Conservation (phyloP, 2,797 vertebrate species). For the Typhlichthys eigenmanni region DNA sequence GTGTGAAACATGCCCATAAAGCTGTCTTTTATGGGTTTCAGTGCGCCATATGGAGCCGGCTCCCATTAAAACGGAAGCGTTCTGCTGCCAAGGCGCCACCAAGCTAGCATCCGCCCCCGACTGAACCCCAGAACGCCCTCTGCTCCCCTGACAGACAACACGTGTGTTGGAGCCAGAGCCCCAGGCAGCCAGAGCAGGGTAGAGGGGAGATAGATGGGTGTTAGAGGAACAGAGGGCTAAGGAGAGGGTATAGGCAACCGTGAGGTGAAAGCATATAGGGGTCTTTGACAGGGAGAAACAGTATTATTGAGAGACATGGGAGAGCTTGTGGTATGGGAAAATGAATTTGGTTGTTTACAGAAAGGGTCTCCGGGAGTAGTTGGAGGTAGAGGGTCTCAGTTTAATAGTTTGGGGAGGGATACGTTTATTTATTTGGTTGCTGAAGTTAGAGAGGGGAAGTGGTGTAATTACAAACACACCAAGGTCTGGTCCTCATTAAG, state of each 20-base stretch:
- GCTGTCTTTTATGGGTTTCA: slow-evolving; percentile 68
- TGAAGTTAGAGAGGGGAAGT: slow-evolving; percentile 69
- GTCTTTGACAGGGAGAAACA: too few species aligned
- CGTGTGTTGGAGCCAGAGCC: slow-evolving; percentile 68
- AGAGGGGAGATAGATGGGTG: slow-evolving; percentile 36
- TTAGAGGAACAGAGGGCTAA: background rate
- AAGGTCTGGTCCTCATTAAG: slow-evolving; percentile 75
- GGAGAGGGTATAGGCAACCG: background rate
- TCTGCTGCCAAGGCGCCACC: slow-evolving; percentile 69
- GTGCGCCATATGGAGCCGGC: slow-evolving; percentile 74
- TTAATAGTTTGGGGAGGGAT: slow-evolving; percentile 33
- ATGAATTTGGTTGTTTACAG: too few species aligned
- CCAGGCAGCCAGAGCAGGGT: slow-evolving; percentile 42
- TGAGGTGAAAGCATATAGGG: slow-evolving; percentile 16
- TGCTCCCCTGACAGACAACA: slow-evolving; percentile 69
- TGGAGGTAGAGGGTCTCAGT: slow-evolving; percentile 29
- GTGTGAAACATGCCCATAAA: slow-evolving; percentile 84
- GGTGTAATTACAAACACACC: slow-evolving; percentile 75
- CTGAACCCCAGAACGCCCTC: slow-evolving; percentile 58
- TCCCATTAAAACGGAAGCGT: slow-evolving; percentile 73
- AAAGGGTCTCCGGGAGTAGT: slow-evolving; percentile 20
- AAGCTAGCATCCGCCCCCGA: slow-evolving; percentile 60
- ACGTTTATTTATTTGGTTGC: slow-evolving; percentile 53
- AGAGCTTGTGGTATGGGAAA: background rate
- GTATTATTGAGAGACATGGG: background rate